Evolutionary conservation across 23 tunicate species (phyloP), one percentile per base, ranked within the genome.

Genomic region (Diplosoma virens): DNA sequence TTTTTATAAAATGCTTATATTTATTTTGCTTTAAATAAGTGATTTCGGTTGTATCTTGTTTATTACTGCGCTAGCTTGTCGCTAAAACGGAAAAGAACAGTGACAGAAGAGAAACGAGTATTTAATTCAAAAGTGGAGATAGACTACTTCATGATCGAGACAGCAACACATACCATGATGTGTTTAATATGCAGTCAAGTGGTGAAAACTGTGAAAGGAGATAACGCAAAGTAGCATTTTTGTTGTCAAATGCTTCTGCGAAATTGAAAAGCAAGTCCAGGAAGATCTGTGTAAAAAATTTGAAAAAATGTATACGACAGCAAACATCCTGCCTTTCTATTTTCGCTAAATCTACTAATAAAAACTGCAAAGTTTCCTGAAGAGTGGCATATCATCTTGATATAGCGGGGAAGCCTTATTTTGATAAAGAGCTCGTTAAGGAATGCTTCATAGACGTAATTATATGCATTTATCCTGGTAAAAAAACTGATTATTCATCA

Each of bases 381-480:
- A 71, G 16, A 2, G 73, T 32, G 47, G 73, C 73, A 30, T 67
- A 67, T 33, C 46, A 67, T 4, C 46, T 32, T 32, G 16, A 46
- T 46, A 46, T 14, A 46, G 52, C 16, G 16, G 52, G 16, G 73
- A 16, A 21, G 11, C 33, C n/a, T n/a, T n/a, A n/a, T n/a, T n/a
- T n/a, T n/a, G n/a, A n/a, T n/a, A n/a, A n/a, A n/a, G n/a, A n/a
- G 46, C 6, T 25, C 3, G 59, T 71, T 41, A 37, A 71, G 59
- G 3, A 18, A 71, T 71, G 77, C 30, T 30, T 71, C 28, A 7
- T 71, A 2, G 32, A 71, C 23, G 59, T 71, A 2, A 58, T 71
- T 41, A 71, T 41, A 41, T 71, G 77, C 31, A 71, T 71, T 71
- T 58, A 71, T 71, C 58, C 58, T 46, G 58, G 75, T 33, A 69